These are phyloP conservation scores for Tenualosa ilisha DNA, from an alignment of 2,797 vertebrate species.

Conservation along the genomic window DNA sequence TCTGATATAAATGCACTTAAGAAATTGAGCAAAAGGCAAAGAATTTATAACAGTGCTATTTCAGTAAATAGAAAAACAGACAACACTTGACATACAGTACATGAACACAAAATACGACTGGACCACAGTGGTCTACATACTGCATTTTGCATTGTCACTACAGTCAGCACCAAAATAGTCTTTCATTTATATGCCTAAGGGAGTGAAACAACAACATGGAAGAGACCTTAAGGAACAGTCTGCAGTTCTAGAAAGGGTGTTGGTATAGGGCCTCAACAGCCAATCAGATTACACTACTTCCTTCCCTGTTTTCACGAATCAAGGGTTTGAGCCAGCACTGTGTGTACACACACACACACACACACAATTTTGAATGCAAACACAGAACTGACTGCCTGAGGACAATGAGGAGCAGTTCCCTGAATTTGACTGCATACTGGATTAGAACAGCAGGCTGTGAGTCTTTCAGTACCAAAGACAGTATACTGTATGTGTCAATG, in stretches of 20 bases:
- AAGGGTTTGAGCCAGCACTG: background rate
- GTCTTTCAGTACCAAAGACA: background rate
- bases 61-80: slow-evolving; percentile 2
- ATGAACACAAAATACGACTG: background rate
- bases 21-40: slow-evolving; percentile 17
- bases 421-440: background rate
- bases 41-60: slow-evolving; percentile 18
- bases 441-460: background rate
- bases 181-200: background rate
- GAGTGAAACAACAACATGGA: background rate
- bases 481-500: background rate
- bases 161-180: background rate
- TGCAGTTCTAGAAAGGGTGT: background rate
- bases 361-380: background rate
- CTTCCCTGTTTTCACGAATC: background rate
- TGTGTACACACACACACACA: background rate
- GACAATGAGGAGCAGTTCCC: background rate
- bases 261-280: background rate
- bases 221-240: background rate
- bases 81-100: background rate
- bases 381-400: background rate
- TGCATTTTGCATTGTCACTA: background rate
- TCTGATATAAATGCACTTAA: slow-evolving; percentile 21
- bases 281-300: background rate
- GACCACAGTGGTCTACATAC: background rate